Evolutionary conservation across 30 jellyfish, hydroid and myxozoan species (phyloP).

Genomic region (Cassiopea andromeda): DNA sequence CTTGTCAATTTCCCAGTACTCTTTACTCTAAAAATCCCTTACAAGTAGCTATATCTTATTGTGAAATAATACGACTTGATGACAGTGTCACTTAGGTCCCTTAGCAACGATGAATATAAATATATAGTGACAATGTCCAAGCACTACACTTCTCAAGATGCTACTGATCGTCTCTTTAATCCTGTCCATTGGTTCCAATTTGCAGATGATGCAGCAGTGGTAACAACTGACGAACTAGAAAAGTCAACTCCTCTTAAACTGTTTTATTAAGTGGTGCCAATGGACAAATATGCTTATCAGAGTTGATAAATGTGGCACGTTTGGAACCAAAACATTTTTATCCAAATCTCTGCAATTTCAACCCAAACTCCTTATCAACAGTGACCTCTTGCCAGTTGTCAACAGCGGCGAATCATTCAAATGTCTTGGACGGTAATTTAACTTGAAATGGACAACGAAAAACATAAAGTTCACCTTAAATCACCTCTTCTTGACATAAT

Average conservation of each 20-base stretch:
- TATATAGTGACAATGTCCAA: too few species aligned
- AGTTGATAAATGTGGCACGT: constrained; percentile 7
- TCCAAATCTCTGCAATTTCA: constrained; percentile 24
- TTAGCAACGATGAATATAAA: too few species aligned
- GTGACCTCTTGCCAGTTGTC: constrained; percentile 1
- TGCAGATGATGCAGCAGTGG: constrained; percentile 53
- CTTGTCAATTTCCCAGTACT: too few species aligned
- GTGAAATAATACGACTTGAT: too few species aligned
- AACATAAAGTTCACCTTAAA: constrained; percentile 16
- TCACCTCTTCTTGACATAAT: constrained; percentile 17
- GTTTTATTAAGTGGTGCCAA: constrained; percentile 29
- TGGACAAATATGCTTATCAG: constrained; percentile 22
- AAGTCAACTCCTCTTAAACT: constrained; percentile 32
- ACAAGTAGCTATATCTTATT: too few species aligned
- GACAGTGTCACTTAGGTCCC: too few species aligned
- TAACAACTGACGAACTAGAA: constrained; percentile 21
- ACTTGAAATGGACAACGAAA: constrained; percentile 18
- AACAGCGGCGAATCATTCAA: constrained; percentile 3
- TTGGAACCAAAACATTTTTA: constrained; percentile 22
- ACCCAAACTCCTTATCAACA: constrained; percentile 10
- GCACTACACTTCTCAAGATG: background rate
- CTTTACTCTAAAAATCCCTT: too few species aligned
- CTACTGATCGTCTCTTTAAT: background rate
- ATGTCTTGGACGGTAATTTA: constrained; percentile 23
- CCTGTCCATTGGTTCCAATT: constrained; percentile 34